A percentile compares a stretch with the other conserved stretches of the same genome.
Evolutionary conservation across 1,140 invertebrate genomes (phyloP).

Genomic region (Drosophila sturtevanti): DNA sequence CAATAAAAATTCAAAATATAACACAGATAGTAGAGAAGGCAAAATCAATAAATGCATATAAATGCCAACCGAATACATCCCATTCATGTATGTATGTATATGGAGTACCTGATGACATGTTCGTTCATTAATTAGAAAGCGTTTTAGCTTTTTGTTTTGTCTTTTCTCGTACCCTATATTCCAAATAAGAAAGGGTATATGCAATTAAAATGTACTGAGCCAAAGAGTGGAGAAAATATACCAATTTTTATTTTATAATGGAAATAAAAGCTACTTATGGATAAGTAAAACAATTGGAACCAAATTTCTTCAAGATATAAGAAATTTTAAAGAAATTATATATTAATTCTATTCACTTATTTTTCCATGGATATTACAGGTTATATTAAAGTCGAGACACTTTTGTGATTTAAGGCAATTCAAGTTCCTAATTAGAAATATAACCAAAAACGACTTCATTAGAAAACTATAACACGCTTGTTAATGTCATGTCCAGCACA

Average conservation of each 20-base stretch:
- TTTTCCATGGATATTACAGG: neutral
- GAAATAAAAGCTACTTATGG: too few relatives aligned
- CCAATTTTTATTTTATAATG: too few relatives aligned
- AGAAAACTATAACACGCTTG: constrained; percentile 79
- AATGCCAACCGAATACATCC: constrained; percentile 43
- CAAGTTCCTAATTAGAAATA: constrained; percentile 67
- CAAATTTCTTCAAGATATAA: too few relatives aligned
- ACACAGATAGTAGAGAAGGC: constrained; percentile 34
- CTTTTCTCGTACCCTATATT: neutral
- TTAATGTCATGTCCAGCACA: constrained; percentile 65
- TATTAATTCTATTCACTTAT: too few relatives aligned
- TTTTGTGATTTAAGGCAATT: neutral
- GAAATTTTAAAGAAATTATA: too few relatives aligned
- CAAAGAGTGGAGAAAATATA: too few relatives aligned
- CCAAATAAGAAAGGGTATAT: neutral
- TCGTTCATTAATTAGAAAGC: constrained; percentile 78
- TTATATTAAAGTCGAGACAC: neutral
- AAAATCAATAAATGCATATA: constrained; percentile 73
- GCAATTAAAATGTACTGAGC: neutral
- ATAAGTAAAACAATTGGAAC: too few relatives aligned
- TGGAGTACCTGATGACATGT: constrained; percentile 59
- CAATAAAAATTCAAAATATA: constrained; percentile 75
- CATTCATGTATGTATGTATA: constrained; percentile 6
- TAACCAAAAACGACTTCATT: constrained; percentile 72
- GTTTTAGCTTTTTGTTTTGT: constrained; percentile 11